Conservation (phyloP, 2,888 invertebrate species). For the Microplitis manilae region DNA sequence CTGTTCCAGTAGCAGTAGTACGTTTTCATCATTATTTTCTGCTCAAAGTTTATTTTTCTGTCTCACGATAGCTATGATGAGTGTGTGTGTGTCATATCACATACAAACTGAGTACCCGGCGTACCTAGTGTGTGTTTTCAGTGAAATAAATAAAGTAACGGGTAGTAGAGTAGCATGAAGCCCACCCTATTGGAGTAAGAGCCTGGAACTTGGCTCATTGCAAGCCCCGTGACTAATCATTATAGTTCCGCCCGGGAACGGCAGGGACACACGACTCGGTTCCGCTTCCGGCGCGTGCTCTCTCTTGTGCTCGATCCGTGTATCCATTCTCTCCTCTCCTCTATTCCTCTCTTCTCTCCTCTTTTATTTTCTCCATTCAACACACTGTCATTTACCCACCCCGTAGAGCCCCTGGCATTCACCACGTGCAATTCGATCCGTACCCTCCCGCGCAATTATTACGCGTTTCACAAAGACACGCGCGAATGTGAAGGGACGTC, state of each 20-base stretch:
- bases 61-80: background rate
- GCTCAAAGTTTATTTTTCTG: background rate
- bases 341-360: constrained; percentile 32
- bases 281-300: constrained; percentile 70
- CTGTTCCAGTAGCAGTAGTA: background rate
- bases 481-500: constrained; percentile 54
- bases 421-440: constrained; percentile 46
- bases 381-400: constrained; percentile 19
- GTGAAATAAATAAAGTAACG: constrained; percentile 8
- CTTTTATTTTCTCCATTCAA: constrained; percentile 25
- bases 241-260: constrained; percentile 72
- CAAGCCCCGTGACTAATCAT: constrained; percentile 71
- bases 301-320: constrained; percentile 53
- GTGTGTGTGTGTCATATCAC: background rate
- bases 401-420: constrained; percentile 33
- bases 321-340: constrained; percentile 48
- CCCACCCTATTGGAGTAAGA: constrained; percentile 18
- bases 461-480: constrained; percentile 65
- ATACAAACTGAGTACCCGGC: background rate
- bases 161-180: constrained; percentile 17
- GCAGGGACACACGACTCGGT: constrained; percentile 70
- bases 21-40: background rate
- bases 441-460: constrained; percentile 68
- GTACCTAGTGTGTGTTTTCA: background rate
- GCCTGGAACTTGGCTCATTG: constrained; percentile 57